Evolutionary conservation across 2,888 invertebrate species (phyloP), one percentile per base, ranked within the genome.

Genomic region (Maniola hyperantus): DNA sequence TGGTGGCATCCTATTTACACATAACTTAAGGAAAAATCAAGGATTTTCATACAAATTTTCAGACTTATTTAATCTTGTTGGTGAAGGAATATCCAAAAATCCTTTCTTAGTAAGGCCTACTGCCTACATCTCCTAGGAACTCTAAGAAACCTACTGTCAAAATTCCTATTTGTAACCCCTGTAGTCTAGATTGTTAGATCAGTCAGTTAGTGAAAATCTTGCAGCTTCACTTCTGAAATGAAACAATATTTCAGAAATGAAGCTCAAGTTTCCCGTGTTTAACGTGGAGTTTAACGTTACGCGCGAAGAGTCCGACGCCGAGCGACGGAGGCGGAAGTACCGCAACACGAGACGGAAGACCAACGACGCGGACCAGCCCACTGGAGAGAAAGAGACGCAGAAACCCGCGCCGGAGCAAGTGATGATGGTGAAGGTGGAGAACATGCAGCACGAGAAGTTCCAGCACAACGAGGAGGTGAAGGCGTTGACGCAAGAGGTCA

Each of bases 401-500:
- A 88, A 88, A 71, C 73, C 79, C 0, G 64, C 72, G 0, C 76
- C 80, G 0, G 85, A 91, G 34, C 89, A 90, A 13, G 93, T 98
- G 18, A 85, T 99, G 70, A 98, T 99, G 97, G 98, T 96, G 0
- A 98, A 99, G 88, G 97, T 98, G 26, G 98, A 98, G 84, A 99
- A 99, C 91, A 87, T 99, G 63, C 94, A 95, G 65, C 97, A 98
- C 77, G 96, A 98, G 71, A 96, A 97, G 74, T 99, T 97, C 83
- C 94, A 96, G 73, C 96, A 96, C 83, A 98, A 97, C 0, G 98
- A 98, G 81, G 99, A 99, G 93, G 96, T 99, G 13, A 99, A 99
- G 91, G 99, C 99, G 0, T 83, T 99, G 65, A 99, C 98, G 0
- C 98, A 99, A 85, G 99, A 99, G 93, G 95, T 99, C 67, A 98